Evolutionary conservation across 2,113 vertebrate species (phyloP).

Genomic region (Capricornis sumatraensis): DNA sequence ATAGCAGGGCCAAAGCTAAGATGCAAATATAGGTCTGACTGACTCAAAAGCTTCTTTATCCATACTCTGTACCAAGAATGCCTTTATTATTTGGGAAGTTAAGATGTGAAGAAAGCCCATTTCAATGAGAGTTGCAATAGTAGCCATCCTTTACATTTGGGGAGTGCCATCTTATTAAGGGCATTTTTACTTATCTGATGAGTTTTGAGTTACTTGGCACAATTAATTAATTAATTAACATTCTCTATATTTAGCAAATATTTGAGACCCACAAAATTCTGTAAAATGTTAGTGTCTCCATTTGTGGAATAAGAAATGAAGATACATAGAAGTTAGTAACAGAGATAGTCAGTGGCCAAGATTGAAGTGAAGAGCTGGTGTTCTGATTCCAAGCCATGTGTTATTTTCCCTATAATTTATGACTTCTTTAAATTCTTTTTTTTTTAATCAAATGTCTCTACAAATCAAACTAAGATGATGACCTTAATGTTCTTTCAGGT

Average conservation of each 20-base stretch:
- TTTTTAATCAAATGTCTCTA: neutral
- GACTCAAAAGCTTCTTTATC: neutral
- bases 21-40: neutral
- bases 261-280: neutral
- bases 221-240: neutral
- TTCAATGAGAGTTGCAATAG: neutral
- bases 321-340: neutral
- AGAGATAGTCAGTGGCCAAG: neutral
- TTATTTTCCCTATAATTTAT: neutral
- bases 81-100: neutral
- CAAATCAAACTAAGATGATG: neutral
- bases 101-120: neutral
- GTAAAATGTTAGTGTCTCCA: neutral
- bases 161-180: neutral
- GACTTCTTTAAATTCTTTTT: neutral
- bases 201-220: neutral
- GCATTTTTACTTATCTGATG: neutral
- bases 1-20: neutral
- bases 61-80: neutral
- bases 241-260: neutral
- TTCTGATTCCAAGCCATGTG: neutral
- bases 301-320: neutral
- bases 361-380: neutral
- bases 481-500: slow-evolving; percentile 80
- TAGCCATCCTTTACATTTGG: neutral